Evolutionary conservation across 2,888 invertebrate species (phyloP).

Genomic region (Cremastobaeus sp.): DNA sequence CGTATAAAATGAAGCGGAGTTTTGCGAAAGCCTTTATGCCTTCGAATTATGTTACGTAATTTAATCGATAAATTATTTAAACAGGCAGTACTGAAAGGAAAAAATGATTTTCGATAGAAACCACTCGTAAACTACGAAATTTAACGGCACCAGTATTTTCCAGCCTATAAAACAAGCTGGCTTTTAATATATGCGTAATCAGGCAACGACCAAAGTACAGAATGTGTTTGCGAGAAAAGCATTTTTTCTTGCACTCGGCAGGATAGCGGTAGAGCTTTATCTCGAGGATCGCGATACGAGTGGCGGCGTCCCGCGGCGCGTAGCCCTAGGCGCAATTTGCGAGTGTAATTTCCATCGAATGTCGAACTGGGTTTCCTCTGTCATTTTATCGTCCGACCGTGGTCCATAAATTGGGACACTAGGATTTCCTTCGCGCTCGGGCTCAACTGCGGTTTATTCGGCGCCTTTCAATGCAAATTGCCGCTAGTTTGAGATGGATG

Average conservation of each 20-base stretch:
- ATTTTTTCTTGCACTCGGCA: slow-evolving; percentile 42
- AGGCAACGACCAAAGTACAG: too few species aligned
- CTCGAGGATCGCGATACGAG: slow-evolving; percentile 24
- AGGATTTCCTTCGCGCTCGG: too few species aligned
- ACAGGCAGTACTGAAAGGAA: too few species aligned
- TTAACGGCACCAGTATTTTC: slow-evolving; percentile 26
- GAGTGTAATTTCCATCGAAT: slow-evolving; percentile 56
- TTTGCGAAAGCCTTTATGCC: too few species aligned
- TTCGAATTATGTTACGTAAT: too few species aligned
- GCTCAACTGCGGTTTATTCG: too few species aligned
- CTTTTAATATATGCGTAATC: slow-evolving; percentile 23
- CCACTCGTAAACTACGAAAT: slow-evolving; percentile 20
- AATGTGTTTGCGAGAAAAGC: slow-evolving; percentile 37
- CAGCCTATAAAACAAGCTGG: slow-evolving; percentile 18
- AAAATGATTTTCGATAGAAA: slow-evolving; percentile 15
- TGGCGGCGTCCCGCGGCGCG: slow-evolving; percentile 34
- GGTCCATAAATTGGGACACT: slow-evolving; percentile 66
- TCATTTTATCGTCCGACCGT: slow-evolving; percentile 63
- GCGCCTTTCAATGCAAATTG: too few species aligned
- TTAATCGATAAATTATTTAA: too few species aligned
- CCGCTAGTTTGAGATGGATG: too few species aligned
- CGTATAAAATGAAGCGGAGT: too few species aligned
- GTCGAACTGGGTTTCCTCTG: slow-evolving; percentile 48
- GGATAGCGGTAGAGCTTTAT: slow-evolving; percentile 38
- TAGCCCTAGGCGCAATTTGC: slow-evolving; percentile 49